A percentile compares a stretch with the other conserved stretches of the same genome.
Evolutionary conservation across 2,888 invertebrate species (phyloP).

Genomic region (Troides aeacus): DNA sequence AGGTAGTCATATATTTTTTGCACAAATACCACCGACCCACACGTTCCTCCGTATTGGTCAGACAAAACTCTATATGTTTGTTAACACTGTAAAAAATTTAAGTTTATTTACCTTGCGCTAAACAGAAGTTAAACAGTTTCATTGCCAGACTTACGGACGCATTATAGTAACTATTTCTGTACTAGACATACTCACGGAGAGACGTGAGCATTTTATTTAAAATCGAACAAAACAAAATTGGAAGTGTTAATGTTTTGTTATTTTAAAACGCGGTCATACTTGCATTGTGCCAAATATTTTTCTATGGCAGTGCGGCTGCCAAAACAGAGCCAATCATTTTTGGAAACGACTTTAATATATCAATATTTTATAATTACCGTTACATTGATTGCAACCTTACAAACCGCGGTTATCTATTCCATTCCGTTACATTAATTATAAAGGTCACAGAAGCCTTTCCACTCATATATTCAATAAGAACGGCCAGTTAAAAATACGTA

Average conservation of each 20-base stretch:
- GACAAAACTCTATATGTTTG: conserved; percentile 5
- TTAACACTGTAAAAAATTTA: conserved; percentile 10
- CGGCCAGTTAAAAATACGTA: neutral
- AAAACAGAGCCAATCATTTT: conserved; percentile 24
- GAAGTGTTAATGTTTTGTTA: conserved; percentile 14
- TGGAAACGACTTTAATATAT: conserved; percentile 15
- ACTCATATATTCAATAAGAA: neutral
- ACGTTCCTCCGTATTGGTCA: neutral
- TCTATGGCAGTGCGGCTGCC: neutral
- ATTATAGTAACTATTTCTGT: conserved; percentile 12
- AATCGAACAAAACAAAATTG: neutral
- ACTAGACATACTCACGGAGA: neutral
- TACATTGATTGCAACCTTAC: conserved; percentile 23
- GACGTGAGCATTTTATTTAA: conserved; percentile 5
- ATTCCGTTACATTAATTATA: conserved; percentile 24
- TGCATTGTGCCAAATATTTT: conserved; percentile 27
- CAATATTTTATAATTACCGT: conserved; percentile 22
- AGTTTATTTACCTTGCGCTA: conserved; percentile 8
- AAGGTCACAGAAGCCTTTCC: conserved; percentile 15
- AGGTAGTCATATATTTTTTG: no score
- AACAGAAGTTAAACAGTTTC: conserved; percentile 9
- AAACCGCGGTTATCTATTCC: conserved; percentile 11
- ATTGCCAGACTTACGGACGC: conserved; percentile 12
- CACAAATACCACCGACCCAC: neutral
- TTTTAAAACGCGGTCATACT: conserved; percentile 13